Conservation (phyloP, 1,140 invertebrate genomes). For the Lethrus apterus region DNA sequence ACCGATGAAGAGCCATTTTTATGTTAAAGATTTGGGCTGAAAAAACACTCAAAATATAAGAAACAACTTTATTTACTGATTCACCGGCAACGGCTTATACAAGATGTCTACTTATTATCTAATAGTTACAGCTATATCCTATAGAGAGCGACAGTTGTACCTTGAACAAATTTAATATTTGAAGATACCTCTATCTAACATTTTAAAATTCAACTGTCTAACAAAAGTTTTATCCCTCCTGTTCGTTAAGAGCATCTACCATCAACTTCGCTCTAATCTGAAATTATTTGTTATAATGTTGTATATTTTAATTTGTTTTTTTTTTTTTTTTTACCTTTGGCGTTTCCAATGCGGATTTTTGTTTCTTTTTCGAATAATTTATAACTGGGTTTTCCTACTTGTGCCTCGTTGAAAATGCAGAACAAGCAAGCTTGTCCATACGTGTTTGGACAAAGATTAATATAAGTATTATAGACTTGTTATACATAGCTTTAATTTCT, state of each 20-base stretch:
- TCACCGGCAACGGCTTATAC: too few relatives aligned
- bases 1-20: too few relatives aligned
- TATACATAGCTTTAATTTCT: constrained; percentile 1
- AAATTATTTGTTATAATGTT: neutral
- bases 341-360: constrained; percentile 55
- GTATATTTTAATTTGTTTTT: neutral
- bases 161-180: too few relatives aligned
- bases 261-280: constrained; percentile 64
- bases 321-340: constrained; percentile 13
- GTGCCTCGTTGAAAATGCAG: constrained; percentile 39
- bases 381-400: constrained; percentile 59
- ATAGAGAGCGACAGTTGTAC: too few relatives aligned
- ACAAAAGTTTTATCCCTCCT: constrained; percentile 79
- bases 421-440: neutral
- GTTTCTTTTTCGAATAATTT: constrained; percentile 55
- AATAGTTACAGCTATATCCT: too few relatives aligned
- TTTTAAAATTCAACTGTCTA: too few relatives aligned
- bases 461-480: neutral
- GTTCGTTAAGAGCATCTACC: constrained; percentile 80
- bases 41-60: too few relatives aligned
- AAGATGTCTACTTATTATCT: too few relatives aligned
- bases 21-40: too few relatives aligned
- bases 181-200: too few relatives aligned
- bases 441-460: neutral
- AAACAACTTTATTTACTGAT: too few relatives aligned